Percentiles rank a stretch among this genome's conserved stretches.
These are phyloP conservation scores for Pelodytes ibericus DNA, from an alignment of 2,797 vertebrate genomes.

Conservation along the genomic window DNA sequence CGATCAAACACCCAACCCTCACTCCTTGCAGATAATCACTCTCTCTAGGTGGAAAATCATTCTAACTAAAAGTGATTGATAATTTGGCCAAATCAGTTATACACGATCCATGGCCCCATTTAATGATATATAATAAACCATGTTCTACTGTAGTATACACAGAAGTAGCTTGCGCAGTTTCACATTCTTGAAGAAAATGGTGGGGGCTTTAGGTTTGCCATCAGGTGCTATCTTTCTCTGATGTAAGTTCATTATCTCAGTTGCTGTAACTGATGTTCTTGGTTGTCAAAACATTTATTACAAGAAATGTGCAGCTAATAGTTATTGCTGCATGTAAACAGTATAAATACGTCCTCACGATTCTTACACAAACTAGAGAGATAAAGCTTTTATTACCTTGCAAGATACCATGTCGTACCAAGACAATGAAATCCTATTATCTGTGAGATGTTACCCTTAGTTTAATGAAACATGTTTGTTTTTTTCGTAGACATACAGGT, in stretches of 20 bases:
- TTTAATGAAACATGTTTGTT: background rate
- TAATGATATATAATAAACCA: too few relatives aligned
- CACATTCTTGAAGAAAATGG: too few relatives aligned
- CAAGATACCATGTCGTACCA: constrained; percentile 50
- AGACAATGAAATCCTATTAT: constrained; percentile 37
- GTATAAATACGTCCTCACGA: background rate
- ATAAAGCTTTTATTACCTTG: constrained; percentile 33
- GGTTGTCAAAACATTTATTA: constrained; percentile 18
- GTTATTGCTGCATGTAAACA: constrained; percentile 23
- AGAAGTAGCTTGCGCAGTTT: too few relatives aligned
- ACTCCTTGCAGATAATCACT: too few relatives aligned
- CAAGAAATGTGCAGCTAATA: constrained; percentile 19
- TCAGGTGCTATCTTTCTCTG: background rate
- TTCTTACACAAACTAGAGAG: constrained; percentile 18
- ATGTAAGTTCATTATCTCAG: constrained; percentile 24
- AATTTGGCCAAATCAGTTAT: too few relatives aligned
- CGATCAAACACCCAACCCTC: too few relatives aligned
- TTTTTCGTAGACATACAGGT: too few relatives aligned
- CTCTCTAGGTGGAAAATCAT: too few relatives aligned
- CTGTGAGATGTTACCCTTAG: constrained; percentile 5
- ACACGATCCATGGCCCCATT: too few relatives aligned
- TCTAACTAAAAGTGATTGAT: too few relatives aligned
- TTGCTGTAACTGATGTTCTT: background rate
- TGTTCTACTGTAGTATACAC: too few relatives aligned
- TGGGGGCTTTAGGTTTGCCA: too few relatives aligned